Evolutionary conservation across 2,797 vertebrate genomes (phyloP).

Genomic region (Coluber constrictor): DNA sequence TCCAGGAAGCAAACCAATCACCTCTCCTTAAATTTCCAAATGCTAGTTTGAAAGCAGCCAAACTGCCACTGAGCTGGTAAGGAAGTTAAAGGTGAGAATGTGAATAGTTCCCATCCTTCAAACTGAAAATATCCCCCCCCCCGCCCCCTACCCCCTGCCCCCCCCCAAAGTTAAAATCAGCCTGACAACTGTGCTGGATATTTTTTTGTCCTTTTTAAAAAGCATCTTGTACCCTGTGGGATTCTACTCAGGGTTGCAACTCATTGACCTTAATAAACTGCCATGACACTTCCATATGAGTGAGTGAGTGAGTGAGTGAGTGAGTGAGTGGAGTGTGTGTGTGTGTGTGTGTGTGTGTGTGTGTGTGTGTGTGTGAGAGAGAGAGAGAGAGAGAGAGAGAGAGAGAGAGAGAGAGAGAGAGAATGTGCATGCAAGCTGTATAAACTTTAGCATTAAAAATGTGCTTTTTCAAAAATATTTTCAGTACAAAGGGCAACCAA

Average conservation of each 20-base stretch:
- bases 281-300: not conserved
- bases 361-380: no score
- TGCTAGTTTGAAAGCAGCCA: not conserved
- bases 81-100: not conserved
- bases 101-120: not conserved
- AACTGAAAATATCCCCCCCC: not conserved
- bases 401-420: not conserved
- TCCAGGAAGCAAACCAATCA: not conserved
- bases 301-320: no score
- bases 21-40: not conserved
- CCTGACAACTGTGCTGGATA: not conserved
- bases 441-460: not conserved
- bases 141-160: no score
- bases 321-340: no score
- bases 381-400: no score
- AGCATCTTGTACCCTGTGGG: not conserved
- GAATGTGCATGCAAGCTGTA: not conserved
- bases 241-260: not conserved
- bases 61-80: not conserved
- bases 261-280: not conserved
- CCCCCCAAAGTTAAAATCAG: not conserved
- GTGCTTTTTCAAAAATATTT: not conserved
- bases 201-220: not conserved
- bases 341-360: no score
- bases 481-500: not conserved